Evolutionary conservation across 2,797 vertebrate genomes (phyloP).

Genomic region (Helarctos malayanus): DNA sequence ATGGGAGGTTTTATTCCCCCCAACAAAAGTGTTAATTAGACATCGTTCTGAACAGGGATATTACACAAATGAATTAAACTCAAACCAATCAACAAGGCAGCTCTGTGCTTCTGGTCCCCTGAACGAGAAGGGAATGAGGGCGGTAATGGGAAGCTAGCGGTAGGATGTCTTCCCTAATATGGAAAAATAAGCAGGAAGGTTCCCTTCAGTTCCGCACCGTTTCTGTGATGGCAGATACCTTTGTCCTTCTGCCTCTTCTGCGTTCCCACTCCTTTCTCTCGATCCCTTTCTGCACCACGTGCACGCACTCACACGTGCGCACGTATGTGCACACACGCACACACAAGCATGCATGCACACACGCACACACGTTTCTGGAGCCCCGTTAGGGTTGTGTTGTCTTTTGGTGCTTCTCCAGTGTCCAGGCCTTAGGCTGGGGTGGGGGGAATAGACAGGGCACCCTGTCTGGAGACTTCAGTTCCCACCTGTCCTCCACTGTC

Average conservation of each 20-base stretch:
- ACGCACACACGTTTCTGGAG: neutral
- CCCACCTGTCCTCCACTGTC: neutral
- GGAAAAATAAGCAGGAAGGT: conserved; percentile 39
- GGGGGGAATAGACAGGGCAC: neutral
- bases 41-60: conserved; percentile 86
- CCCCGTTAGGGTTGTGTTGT: neutral
- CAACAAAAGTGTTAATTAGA: conserved; percentile 88
- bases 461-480: neutral
- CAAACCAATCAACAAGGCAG: conserved; percentile 81
- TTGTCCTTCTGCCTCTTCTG: neutral
- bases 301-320: neutral
- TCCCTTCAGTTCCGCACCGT: neutral
- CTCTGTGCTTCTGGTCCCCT: conserved; percentile 66
- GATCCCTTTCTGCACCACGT: neutral
- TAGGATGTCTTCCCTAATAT: conserved; percentile 48
- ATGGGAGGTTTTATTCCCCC: conserved; percentile 79
- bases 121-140: conserved; percentile 69
- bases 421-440: neutral
- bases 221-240: conserved; percentile 15
- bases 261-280: neutral
- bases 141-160: conserved; percentile 47
- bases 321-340: neutral
- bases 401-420: neutral
- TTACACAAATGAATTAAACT: conserved; percentile 89
- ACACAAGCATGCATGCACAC: neutral